Evolutionary conservation across 2,797 vertebrate genomes (phyloP).

Genomic region (Knipowitschia caucasica): DNA sequence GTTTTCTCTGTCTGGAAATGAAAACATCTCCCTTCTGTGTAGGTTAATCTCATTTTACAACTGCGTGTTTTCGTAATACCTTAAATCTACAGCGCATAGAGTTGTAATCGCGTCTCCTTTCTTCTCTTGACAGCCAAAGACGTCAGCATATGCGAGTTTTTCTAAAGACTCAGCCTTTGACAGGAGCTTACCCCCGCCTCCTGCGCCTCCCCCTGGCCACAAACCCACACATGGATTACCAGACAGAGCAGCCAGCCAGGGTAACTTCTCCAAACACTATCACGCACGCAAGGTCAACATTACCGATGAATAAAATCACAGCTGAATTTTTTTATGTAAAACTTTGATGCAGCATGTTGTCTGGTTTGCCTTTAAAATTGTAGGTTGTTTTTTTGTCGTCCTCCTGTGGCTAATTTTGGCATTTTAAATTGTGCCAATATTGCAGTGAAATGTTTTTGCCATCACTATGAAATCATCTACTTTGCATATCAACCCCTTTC

Average conservation of each 20-base stretch:
- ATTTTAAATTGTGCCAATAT: no score
- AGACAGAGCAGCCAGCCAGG: slow-evolving; percentile 75
- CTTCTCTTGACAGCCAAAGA: slow-evolving; percentile 66
- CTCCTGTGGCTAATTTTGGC: not conserved
- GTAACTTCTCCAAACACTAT: slow-evolving; percentile 36
- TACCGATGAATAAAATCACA: not conserved
- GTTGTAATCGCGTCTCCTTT: slow-evolving; percentile 1
- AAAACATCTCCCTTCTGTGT: not conserved
- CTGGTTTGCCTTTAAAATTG: not conserved
- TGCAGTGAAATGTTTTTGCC: no score
- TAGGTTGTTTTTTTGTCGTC: not conserved
- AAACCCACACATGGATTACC: slow-evolving; percentile 60
- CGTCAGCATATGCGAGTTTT: slow-evolving; percentile 62
- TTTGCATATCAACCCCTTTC: no score
- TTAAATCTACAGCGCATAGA: slow-evolving; percentile 4
- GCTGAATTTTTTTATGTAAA: not conserved
- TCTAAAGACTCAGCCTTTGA: slow-evolving; percentile 66
- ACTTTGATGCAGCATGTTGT: not conserved
- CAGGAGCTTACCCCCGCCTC: slow-evolving; percentile 64
- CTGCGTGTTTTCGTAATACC: not conserved
- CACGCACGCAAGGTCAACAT: not conserved
- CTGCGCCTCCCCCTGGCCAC: slow-evolving; percentile 58
- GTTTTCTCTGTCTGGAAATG: not conserved
- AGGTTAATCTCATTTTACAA: not conserved
- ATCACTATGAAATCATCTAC: no score